Conservation (phyloP, 2,797 vertebrate genomes). For the Myioborus miniatus region DNA sequence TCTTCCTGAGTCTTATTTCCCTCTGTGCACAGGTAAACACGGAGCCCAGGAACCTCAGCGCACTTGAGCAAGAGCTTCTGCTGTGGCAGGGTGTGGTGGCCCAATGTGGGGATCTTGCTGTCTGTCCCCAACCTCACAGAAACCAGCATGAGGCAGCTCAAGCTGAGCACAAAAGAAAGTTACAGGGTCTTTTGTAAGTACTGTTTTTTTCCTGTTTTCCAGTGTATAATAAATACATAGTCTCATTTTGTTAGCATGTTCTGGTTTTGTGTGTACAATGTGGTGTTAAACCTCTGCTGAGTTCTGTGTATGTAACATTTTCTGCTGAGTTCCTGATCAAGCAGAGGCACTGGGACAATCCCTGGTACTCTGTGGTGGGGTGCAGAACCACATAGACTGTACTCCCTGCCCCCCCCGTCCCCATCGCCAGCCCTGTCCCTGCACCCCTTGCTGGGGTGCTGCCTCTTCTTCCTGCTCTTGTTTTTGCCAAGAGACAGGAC, state of each 20-base stretch:
- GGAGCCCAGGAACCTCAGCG: background rate
- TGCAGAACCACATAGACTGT: background rate
- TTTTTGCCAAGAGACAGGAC: background rate
- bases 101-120: background rate
- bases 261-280: background rate
- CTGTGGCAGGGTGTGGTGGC: background rate
- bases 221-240: rapidly evolving
- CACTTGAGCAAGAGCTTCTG: background rate
- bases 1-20: background rate
- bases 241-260: background rate
- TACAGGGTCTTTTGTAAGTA: background rate
- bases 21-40: background rate
- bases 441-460: background rate
- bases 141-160: background rate
- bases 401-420: rapidly evolving
- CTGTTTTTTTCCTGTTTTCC: background rate
- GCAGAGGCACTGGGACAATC: background rate
- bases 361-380: background rate
- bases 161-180: background rate
- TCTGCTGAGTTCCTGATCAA: background rate
- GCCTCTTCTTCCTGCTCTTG: background rate
- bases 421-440: background rate
- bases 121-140: background rate
- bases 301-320: background rate
- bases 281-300: background rate